Percentiles rank a stretch among this genome's conserved stretches.
Evolutionary conservation across 2,888 invertebrate species (phyloP).

Genomic region (Acleris sparsana): DNA sequence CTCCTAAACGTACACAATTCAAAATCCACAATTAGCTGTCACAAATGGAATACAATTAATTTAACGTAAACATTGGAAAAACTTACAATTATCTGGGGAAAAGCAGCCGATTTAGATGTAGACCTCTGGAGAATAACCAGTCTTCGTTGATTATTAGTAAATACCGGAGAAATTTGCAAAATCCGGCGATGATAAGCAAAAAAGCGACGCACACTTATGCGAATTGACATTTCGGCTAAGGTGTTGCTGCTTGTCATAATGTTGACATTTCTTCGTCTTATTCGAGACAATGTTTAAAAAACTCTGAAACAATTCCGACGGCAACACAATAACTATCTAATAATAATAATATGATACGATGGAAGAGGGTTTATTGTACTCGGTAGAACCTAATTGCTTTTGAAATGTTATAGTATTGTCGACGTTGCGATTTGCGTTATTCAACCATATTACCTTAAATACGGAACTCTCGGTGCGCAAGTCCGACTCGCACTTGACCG

Average conservation of each 20-base stretch:
- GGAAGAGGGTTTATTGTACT: too few relatives aligned
- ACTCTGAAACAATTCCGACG: too few relatives aligned
- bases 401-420: too few relatives aligned
- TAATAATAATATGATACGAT: too few relatives aligned
- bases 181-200: conserved; percentile 77
- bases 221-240: conserved; percentile 64
- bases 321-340: too few relatives aligned
- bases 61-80: conserved; percentile 31
- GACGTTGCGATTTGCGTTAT: too few relatives aligned
- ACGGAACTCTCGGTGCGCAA: too few relatives aligned
- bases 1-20: conserved; percentile 34
- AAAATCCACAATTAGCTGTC: conserved; percentile 34
- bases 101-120: conserved; percentile 40
- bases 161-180: conserved; percentile 62
- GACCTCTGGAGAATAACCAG: conserved; percentile 41
- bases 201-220: conserved; percentile 73
- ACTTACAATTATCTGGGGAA: conserved; percentile 54
- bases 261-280: conserved; percentile 4
- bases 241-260: conserved; percentile 43
- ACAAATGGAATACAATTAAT: conserved; percentile 24
- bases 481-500: too few relatives aligned
- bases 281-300: background rate
- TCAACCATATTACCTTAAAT: too few relatives aligned
- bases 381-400: too few relatives aligned
- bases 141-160: conserved; percentile 53